phyloP scores from a whole-genome alignment of 2,797 vertebrate species.

The Pangasius sanitwongsei region DNA sequence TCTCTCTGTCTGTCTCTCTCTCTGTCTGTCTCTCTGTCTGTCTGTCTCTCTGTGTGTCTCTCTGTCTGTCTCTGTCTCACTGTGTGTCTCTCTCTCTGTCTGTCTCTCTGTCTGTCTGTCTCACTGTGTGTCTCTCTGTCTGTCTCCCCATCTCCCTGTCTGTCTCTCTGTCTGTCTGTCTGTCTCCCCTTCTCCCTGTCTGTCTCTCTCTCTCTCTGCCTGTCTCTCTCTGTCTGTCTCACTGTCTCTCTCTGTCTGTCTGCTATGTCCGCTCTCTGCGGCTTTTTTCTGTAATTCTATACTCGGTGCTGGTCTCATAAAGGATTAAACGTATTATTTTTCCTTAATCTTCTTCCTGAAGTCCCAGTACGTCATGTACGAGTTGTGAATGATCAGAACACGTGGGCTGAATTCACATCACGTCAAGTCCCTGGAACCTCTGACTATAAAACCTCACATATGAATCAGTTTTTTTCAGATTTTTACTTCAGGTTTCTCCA shows the following conservation, averaged over 20 bases:
- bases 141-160: no score
- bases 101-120: not conserved
- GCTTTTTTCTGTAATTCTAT: no score
- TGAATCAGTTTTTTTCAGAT: no score
- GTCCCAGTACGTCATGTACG: not conserved
- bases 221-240: not conserved
- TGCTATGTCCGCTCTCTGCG: not conserved
- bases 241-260: not conserved
- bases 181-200: not conserved
- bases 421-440: not conserved
- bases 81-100: not conserved
- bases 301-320: not conserved
- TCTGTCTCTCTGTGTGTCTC: not conserved
- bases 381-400: not conserved
- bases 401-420: not conserved
- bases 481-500: not conserved
- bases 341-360: not conserved
- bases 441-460: constrained; percentile 18
- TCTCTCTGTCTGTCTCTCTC: not conserved
- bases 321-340: not conserved
- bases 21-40: not conserved
- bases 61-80: not conserved
- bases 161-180: not conserved
- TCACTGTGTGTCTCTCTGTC: not conserved
- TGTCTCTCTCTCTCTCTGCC: not conserved